These are phyloP conservation scores for Cataglyphis altisquamis DNA, from an alignment of 2,888 invertebrate genomes.

Conservation along the genomic window DNA sequence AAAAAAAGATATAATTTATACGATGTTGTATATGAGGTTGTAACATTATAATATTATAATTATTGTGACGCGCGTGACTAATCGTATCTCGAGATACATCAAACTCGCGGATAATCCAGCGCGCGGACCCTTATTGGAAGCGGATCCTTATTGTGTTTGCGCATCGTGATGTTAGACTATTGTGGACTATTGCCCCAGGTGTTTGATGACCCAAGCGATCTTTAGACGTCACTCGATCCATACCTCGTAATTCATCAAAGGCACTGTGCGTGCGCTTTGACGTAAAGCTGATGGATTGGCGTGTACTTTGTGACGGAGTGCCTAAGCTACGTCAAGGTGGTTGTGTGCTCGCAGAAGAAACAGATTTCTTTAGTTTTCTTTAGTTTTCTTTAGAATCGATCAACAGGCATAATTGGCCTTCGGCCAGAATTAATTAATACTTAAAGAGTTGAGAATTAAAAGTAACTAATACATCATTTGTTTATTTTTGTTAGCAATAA, in stretches of 20 bases:
- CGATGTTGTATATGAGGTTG: too few relatives aligned
- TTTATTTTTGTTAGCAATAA: slow-evolving; percentile 16
- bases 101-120: slow-evolving; percentile 38
- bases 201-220: slow-evolving; percentile 50
- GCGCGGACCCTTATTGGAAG: slow-evolving; percentile 21
- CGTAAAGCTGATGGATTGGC: slow-evolving; percentile 56
- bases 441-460: background rate
- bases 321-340: slow-evolving; percentile 9
- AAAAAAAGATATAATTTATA: background rate
- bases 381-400: slow-evolving; percentile 23
- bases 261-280: slow-evolving; percentile 36
- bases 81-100: slow-evolving; percentile 22
- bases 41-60: background rate
- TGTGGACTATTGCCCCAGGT: slow-evolving; percentile 54
- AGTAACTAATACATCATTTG: slow-evolving; percentile 17
- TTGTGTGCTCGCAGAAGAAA: background rate
- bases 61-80: background rate
- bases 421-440: slow-evolving; percentile 15
- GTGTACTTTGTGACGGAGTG: slow-evolving; percentile 39
- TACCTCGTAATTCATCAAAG: slow-evolving; percentile 59
- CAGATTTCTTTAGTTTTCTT: slow-evolving; percentile 30
- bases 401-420: background rate
- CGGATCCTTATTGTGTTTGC: slow-evolving; percentile 53
- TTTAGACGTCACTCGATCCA: slow-evolving; percentile 55
- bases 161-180: slow-evolving; percentile 56